These are phyloP conservation scores for Manis javanica DNA, from an alignment of 2,797 vertebrate species.

Conservation along the genomic window DNA sequence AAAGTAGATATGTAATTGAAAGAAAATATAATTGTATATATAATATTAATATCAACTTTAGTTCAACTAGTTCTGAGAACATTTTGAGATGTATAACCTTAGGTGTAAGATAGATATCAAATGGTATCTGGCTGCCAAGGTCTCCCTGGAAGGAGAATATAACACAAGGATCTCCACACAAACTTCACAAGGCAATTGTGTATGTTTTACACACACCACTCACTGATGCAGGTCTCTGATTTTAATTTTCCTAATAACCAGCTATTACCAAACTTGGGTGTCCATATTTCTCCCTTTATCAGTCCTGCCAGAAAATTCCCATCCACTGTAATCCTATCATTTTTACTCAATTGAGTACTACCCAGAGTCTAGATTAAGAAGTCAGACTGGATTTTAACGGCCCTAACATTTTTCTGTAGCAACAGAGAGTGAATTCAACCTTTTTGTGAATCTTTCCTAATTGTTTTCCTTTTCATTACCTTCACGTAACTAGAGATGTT, in stretches of 20 bases:
- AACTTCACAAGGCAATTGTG: background rate
- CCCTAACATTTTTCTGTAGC: background rate
- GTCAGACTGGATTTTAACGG: background rate
- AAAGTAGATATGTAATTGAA: background rate
- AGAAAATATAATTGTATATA: background rate
- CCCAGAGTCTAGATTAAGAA: background rate
- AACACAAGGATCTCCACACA: background rate
- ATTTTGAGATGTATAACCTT: background rate
- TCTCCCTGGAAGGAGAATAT: background rate
- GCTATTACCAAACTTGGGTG: background rate
- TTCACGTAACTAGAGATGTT: background rate
- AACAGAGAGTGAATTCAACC: background rate
- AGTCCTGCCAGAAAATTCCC: background rate
- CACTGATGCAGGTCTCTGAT: background rate
- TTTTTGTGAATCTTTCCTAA: background rate
- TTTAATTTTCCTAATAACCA: background rate
- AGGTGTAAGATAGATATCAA: background rate
- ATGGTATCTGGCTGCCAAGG: background rate
- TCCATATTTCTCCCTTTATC: background rate
- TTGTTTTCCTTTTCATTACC: conserved; percentile 1
- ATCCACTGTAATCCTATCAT: background rate
- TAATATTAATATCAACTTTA: background rate
- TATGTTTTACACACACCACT: background rate
- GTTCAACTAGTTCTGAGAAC: background rate
- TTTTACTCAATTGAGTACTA: background rate